Evolutionary conservation across 53 echinoderm and acorn worm species (phyloP).

Genomic region (Holothuria scabra): DNA sequence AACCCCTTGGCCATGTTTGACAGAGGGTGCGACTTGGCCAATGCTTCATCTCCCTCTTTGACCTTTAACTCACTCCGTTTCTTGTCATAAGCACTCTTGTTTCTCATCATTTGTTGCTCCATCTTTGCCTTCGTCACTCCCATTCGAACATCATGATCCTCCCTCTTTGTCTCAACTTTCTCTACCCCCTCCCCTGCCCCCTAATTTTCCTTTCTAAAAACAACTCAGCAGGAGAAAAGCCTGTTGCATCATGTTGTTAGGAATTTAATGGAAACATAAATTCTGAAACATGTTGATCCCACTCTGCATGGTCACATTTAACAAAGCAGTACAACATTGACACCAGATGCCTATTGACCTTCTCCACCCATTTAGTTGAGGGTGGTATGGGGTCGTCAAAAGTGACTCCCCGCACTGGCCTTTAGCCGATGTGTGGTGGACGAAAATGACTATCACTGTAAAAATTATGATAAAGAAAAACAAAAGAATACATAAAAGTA

Average conservation of each 20-base stretch:
- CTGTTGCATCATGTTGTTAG: too few relatives aligned
- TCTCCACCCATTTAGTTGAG: slow-evolving; percentile 70
- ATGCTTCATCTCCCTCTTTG: background rate
- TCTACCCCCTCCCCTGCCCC: slow-evolving; percentile 11
- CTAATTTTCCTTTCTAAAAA: too few relatives aligned
- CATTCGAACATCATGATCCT: too few relatives aligned
- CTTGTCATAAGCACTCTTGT: slow-evolving; percentile 39
- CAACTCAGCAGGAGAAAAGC: too few relatives aligned
- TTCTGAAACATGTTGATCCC: slow-evolving; percentile 58
- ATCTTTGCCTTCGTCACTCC: background rate
- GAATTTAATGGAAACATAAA: slow-evolving; percentile 55
- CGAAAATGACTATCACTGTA: too few relatives aligned
- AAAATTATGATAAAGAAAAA: too few relatives aligned
- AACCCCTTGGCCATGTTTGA: too few relatives aligned
- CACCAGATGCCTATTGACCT: slow-evolving; percentile 62
- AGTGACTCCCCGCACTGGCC: too few relatives aligned
- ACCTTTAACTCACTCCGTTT: too few relatives aligned
- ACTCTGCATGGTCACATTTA: slow-evolving; percentile 47
- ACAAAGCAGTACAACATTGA: slow-evolving; percentile 57
- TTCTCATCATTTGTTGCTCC: background rate
- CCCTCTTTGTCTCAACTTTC: background rate
- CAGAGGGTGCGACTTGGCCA: slow-evolving; percentile 19
- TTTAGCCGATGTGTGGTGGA: too few relatives aligned
- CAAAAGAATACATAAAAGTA: too few relatives aligned
- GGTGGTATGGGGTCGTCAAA: slow-evolving; percentile 69